phyloP scores from a whole-genome alignment of 2,888 invertebrate genomes.

The Bombyx huttoni region DNA sequence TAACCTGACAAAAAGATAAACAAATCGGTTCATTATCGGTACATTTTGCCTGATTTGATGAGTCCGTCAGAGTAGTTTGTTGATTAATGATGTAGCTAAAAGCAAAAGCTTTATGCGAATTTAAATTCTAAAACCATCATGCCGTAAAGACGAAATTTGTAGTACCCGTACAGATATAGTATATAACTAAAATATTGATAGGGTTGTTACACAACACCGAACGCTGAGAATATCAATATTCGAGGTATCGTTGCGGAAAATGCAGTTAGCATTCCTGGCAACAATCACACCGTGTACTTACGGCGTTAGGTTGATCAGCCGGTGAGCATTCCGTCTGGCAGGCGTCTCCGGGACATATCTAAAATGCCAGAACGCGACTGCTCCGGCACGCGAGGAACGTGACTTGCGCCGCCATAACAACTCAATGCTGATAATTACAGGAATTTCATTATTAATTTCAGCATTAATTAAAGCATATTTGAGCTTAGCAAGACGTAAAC shows the following conservation, averaged over 20 bases:
- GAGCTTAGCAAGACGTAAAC: neutral
- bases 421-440: neutral
- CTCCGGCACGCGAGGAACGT: slow-evolving; percentile 3
- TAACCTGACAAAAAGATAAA: too few relatives aligned
- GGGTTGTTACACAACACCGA: slow-evolving; percentile 2
- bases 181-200: too few relatives aligned
- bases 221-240: too few relatives aligned
- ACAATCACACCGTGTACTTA: neutral
- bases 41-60: too few relatives aligned
- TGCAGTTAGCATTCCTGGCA: slow-evolving; percentile 9
- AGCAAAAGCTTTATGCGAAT: too few relatives aligned
- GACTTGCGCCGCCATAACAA: neutral
- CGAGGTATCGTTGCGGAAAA: slow-evolving; percentile 2
- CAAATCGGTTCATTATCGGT: too few relatives aligned
- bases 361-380: slow-evolving; percentile 20
- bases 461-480: neutral
- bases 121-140: too few relatives aligned
- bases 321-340: slow-evolving; percentile 2
- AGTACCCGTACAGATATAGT: too few relatives aligned
- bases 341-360: slow-evolving; percentile 29
- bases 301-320: slow-evolving; percentile 2
- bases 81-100: too few relatives aligned
- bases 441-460: neutral
- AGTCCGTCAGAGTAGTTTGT: too few relatives aligned
- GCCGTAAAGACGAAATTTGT: too few relatives aligned